Conservation (phyloP, 2,113 vertebrate species). For the Corythornis cristatus region DNA sequence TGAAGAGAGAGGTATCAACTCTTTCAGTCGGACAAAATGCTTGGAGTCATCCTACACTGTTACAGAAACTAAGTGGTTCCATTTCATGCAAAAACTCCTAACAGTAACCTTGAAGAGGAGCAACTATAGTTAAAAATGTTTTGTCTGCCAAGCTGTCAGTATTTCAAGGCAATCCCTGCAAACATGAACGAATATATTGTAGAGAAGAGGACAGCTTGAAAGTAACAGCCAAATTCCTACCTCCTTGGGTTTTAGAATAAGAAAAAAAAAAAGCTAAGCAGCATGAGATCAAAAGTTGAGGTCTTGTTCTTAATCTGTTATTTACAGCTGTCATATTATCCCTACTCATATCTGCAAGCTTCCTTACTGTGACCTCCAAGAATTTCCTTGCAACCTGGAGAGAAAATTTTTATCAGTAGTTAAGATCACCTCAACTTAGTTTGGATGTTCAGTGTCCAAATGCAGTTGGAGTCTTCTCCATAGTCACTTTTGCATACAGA, state of each 20-base stretch:
- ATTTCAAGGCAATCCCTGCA: neutral
- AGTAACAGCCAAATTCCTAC: neutral
- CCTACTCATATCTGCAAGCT: neutral
- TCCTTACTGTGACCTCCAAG: neutral
- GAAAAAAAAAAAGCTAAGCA: neutral
- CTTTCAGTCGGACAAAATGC: neutral
- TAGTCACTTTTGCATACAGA: neutral
- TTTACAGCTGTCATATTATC: neutral
- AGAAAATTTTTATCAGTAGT: neutral
- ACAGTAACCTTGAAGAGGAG: neutral
- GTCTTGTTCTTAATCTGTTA: neutral
- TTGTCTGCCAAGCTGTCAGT: neutral
- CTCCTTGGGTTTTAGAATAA: neutral
- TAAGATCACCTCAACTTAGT: neutral
- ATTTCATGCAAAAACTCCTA: neutral
- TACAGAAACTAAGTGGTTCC: rapidly evolving
- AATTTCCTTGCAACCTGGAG: neutral
- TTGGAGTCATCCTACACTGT: neutral
- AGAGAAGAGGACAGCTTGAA: neutral
- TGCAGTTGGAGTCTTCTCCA: rapidly evolving
- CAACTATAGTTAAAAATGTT: neutral
- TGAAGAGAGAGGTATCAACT: neutral
- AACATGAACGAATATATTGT: neutral
- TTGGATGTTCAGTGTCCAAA: neutral
- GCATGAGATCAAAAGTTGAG: neutral